Evolutionary conservation across 2,797 vertebrate species (phyloP).

Genomic region (Argyrosomus regius): DNA sequence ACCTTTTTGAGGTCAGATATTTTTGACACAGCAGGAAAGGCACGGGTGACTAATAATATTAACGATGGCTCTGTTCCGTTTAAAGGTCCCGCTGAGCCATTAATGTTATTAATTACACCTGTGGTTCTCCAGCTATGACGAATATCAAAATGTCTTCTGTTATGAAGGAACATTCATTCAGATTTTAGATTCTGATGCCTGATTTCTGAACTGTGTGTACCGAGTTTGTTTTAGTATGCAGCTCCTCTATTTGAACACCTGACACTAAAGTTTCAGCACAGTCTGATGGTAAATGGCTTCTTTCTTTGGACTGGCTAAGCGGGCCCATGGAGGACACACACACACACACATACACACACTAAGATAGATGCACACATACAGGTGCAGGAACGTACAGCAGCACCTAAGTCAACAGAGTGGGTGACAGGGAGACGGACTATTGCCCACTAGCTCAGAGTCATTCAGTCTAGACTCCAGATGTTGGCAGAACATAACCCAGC

Average conservation of each 20-base stretch:
- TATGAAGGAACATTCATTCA: background rate
- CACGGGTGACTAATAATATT: slow-evolving; percentile 7
- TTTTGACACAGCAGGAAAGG: slow-evolving; percentile 5
- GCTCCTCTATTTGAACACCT: slow-evolving; percentile 19
- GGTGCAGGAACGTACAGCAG: slow-evolving; percentile 52
- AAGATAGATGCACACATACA: slow-evolving; percentile 6
- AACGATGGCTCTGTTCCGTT: background rate
- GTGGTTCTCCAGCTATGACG: background rate
- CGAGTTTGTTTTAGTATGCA: background rate
- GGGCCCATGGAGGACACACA: background rate
- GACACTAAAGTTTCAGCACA: slow-evolving; percentile 10
- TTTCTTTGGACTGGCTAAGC: background rate
- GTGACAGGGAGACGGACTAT: slow-evolving; percentile 66
- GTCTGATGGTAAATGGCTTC: background rate
- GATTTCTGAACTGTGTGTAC: background rate
- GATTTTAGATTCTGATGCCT: background rate
- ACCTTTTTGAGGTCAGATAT: slow-evolving; percentile 2
- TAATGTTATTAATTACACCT: slow-evolving; percentile 5
- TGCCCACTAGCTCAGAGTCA: slow-evolving; percentile 79
- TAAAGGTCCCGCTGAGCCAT: background rate
- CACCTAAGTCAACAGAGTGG: slow-evolving; percentile 73
- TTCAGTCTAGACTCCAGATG: slow-evolving; percentile 94
- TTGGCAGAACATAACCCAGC: slow-evolving; percentile 73
- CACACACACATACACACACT: slow-evolving; percentile 15
- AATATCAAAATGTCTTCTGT: background rate